Evolutionary conservation across 1,140 invertebrate species (phyloP), one percentile per base, ranked within the genome.

Genomic region (Drosophila equinoxialis): DNA sequence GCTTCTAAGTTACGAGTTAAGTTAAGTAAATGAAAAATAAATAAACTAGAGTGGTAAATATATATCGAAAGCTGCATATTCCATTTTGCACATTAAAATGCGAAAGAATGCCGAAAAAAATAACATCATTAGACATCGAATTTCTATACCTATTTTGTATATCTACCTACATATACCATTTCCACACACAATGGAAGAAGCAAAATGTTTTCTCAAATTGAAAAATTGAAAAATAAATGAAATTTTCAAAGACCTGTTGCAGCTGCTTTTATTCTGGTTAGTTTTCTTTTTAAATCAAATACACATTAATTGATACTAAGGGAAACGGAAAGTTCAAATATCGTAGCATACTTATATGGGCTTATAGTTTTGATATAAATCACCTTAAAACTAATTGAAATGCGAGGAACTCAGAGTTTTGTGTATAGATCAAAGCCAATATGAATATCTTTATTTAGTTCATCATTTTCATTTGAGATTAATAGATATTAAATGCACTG

Each of bases 1-100:
- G 82, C 82, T 77, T 79, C 68, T 87, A 71, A 86, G 83, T 86
- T 86, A 86, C 83, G 83, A 71, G 79, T 86, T 59, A 87, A 79
- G 69, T 86, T 86, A 86, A 86, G 83, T 87, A 84, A 87, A 87
- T 80, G 57, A 84, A 66, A 76, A 83, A 75, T 75, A 76, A 87
- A 87, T 89, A 80, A 89, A 87, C 77, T 87, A 87, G 83, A 79
- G 65, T 80, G 79, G 77, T 89, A 82, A 75, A 69, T 30, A 68
- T 30, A 68, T 35, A 3, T 51, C 26, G 60, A 54, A 26, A 42
- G 45, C 41, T 65, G 68, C 66, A 68, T 65, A 48, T 58, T 65
- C 80, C 75, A 79, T 78, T 81, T 79, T 33, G 13, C 8, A 30
- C 23, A 30, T 30, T 70, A 17, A 79, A 78, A 78, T 82, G 65